These are phyloP conservation scores for Manis crassicaudata DNA, from an alignment of 2,797 vertebrate genomes.

Conservation along the genomic window DNA sequence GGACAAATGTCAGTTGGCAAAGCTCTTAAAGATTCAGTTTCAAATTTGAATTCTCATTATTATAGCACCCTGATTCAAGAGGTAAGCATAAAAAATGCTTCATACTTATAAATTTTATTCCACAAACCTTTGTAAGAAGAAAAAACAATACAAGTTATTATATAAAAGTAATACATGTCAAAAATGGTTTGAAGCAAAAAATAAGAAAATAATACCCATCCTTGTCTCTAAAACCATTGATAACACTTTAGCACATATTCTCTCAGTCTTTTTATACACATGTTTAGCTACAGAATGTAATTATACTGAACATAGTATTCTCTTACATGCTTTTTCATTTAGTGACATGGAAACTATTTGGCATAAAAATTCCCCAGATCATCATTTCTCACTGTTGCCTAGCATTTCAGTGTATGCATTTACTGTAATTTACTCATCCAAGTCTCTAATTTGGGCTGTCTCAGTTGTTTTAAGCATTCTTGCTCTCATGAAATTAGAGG, in stretches of 20 bases:
- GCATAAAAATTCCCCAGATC: slow-evolving; percentile 51
- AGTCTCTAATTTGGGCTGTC: slow-evolving; percentile 45
- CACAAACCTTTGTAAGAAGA: slow-evolving; percentile 40
- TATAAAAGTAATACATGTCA: slow-evolving; percentile 37
- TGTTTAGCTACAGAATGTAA: slow-evolving; percentile 62
- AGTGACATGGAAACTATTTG: slow-evolving; percentile 52
- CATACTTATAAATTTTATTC: slow-evolving; percentile 49
- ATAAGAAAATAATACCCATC: slow-evolving; percentile 48
- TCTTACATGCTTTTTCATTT: slow-evolving; percentile 42
- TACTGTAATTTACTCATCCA: slow-evolving; percentile 54
- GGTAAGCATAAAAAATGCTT: slow-evolving; percentile 49
- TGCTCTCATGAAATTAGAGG: slow-evolving; percentile 48
- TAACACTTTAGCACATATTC: slow-evolving; percentile 47
- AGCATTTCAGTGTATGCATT: slow-evolving; percentile 18
- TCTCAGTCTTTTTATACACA: neutral
- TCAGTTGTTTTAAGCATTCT: slow-evolving; percentile 43
- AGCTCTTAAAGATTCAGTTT: slow-evolving; percentile 61
- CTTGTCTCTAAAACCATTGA: slow-evolving; percentile 10
- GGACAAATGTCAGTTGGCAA: slow-evolving; percentile 65
- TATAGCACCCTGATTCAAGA: slow-evolving; percentile 50
- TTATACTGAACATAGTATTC: slow-evolving; percentile 55
- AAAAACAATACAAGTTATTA: slow-evolving; percentile 43
- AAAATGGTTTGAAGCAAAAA: slow-evolving; percentile 56
- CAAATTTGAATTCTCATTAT: slow-evolving; percentile 68
- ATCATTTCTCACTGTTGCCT: slow-evolving; percentile 38